Base-by-base conservation (phyloP, 2,888 invertebrate species). In the Thecocarcelia acutangulata region DNA sequence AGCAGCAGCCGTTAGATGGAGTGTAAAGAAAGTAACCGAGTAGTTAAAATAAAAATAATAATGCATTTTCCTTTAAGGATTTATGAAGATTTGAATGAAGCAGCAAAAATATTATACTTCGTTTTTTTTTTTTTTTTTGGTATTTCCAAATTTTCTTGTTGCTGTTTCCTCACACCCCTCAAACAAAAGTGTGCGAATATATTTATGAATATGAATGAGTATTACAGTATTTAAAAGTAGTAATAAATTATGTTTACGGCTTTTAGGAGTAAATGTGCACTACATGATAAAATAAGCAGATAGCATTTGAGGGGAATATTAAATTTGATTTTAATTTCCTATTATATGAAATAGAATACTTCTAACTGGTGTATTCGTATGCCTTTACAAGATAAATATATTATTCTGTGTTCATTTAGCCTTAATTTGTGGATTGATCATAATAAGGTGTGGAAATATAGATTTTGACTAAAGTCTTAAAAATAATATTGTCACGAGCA, bases 1-100 rank as follows among this genome's bases (percentile, higher is more conserved):
- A 59, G 13, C 24, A 33, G 15, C 11, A 11, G 6, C 33, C 33
- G 8, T 33, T 33, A 70, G 44, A 24, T 33, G 59, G 59, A 33
- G 56, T 46, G 28, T 52, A 9, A n/a, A 48, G 63, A 15, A 58
- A 58, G 15, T 52, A 50, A 5, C 2, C 24, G 17, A 17, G 13
- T 64, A 58, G 66, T 58, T 50, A n/a, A n/a, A n/a, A n/a, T 61
- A 64, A 75, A 54, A 80, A 83, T 80, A 78, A 78, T 83, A 66
- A 77, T 83, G 81, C 80, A 81, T 81, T 78, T 82, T 80, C n/a
- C 83, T 83, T 72, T 63, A 50, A 85, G 85, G 86, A 87, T 87
- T 87, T 87, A 86, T 87, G 86, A 86, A 87, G 85, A 85, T 85
- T 85, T 78, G 69, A 73, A 76, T 73, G 69, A 77, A 81, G 56